Conservation (phyloP, 2,888 invertebrate genomes). For the Camptogramma bilineatum region DNA sequence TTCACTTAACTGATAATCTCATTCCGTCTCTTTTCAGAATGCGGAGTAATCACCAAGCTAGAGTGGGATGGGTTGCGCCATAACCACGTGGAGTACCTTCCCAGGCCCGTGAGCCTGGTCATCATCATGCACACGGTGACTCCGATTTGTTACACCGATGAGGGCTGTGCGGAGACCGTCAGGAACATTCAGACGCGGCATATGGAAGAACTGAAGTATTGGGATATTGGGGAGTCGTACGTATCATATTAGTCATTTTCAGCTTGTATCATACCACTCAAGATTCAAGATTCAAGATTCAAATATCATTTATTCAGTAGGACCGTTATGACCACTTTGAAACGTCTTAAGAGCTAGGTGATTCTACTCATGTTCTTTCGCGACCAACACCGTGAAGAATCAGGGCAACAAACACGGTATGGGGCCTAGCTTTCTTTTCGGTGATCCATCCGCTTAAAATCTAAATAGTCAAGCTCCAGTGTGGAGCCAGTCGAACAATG, state of each 20-base stretch:
- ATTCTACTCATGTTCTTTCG: too few relatives aligned
- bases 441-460: too few relatives aligned
- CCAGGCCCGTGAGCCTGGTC: slow-evolving; percentile 83
- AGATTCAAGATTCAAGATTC: too few relatives aligned
- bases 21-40: slow-evolving; percentile 32
- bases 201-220: slow-evolving; percentile 74
- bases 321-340: too few relatives aligned
- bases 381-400: too few relatives aligned
- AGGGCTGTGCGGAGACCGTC: slow-evolving; percentile 73
- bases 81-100: slow-evolving; percentile 81
- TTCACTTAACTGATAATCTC: background rate
- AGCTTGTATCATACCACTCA: too few relatives aligned
- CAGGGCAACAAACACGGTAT: too few relatives aligned
- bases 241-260: slow-evolving; percentile 43
- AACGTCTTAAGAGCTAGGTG: too few relatives aligned
- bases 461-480: too few relatives aligned
- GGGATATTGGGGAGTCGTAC: slow-evolving; percentile 86
- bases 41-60: slow-evolving; percentile 78
- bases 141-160: slow-evolving; percentile 69
- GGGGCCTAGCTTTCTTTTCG: too few relatives aligned
- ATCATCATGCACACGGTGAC: slow-evolving; percentile 86
- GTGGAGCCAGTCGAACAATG: too few relatives aligned
- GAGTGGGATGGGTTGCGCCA: slow-evolving; percentile 86
- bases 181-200: slow-evolving; percentile 82
- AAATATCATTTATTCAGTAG: too few relatives aligned